Percentiles rank a stretch among this genome's conserved stretches.
phyloP scores from a whole-genome alignment of 2,888 invertebrate genomes.

The Aphodius sticticus region DNA sequence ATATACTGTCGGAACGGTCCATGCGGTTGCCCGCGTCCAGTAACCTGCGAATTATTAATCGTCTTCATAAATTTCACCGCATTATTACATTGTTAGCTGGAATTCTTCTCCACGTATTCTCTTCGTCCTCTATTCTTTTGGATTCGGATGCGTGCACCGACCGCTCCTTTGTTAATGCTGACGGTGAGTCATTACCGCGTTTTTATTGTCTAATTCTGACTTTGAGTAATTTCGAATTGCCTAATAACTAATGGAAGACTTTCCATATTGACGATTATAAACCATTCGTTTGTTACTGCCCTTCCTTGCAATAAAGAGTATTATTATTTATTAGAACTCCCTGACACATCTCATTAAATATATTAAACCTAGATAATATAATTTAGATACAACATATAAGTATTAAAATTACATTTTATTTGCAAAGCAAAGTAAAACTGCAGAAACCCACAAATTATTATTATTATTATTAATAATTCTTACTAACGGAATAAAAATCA shows the following conservation, averaged over 20 bases:
- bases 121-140: background rate
- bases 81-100: conserved; percentile 44
- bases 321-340: too few relatives aligned
- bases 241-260: background rate
- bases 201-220: conserved; percentile 43
- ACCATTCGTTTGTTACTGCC: background rate
- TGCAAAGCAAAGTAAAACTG: too few relatives aligned
- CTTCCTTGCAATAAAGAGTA: too few relatives aligned
- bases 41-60: conserved; percentile 41
- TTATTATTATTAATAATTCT: too few relatives aligned
- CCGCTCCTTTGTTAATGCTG: conserved; percentile 36
- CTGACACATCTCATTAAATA: too few relatives aligned
- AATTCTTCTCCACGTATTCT: conserved; percentile 31
- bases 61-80: conserved; percentile 42
- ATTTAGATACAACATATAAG: too few relatives aligned
- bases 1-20: background rate
- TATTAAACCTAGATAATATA: too few relatives aligned
- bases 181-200: conserved; percentile 40
- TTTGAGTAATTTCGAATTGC: conserved; percentile 41
- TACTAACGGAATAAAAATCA: too few relatives aligned
- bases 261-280: background rate
- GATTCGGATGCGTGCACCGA: conserved; percentile 36
- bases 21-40: background rate
- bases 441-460: too few relatives aligned
- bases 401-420: too few relatives aligned